Conservation (phyloP, 1,140 invertebrate genomes). For the Drosophila kanapiae region DNA sequence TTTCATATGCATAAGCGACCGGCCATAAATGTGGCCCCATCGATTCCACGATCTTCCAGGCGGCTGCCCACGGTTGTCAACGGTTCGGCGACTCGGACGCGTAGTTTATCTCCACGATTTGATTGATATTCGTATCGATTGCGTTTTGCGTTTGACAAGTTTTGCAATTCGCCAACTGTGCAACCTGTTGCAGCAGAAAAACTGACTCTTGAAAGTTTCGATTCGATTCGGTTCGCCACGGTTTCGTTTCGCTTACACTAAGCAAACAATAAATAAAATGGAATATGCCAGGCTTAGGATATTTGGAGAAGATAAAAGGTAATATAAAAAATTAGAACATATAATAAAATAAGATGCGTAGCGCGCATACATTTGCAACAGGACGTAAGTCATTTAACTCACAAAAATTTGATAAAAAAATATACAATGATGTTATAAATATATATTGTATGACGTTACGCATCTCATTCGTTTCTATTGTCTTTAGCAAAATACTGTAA, state of each 20-base stretch:
- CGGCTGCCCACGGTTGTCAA: slow-evolving; percentile 67
- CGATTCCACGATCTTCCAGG: slow-evolving; percentile 51
- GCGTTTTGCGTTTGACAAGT: slow-evolving; percentile 82
- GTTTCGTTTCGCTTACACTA: slow-evolving; percentile 26
- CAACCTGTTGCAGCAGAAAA: slow-evolving; percentile 55
- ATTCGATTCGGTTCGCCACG: slow-evolving; percentile 37
- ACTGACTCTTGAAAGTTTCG: slow-evolving; percentile 45
- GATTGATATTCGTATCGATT: slow-evolving; percentile 84
- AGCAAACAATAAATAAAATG: not conserved
- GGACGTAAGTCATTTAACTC: too few relatives aligned
- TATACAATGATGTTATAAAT: too few relatives aligned
- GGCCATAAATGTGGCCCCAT: slow-evolving; percentile 58
- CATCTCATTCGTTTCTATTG: too few relatives aligned
- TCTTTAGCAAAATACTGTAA: too few relatives aligned
- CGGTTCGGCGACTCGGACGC: slow-evolving; percentile 22
- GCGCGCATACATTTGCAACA: not conserved
- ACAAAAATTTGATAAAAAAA: too few relatives aligned
- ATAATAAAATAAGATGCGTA: not conserved
- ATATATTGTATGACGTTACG: too few relatives aligned
- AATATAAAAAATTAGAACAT: not conserved
- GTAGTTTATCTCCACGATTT: slow-evolving; percentile 68
- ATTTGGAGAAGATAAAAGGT: not conserved
- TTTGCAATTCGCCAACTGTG: slow-evolving; percentile 74
- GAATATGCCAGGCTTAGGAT: not conserved
- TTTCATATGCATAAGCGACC: slow-evolving; percentile 79